Base-by-base conservation (phyloP, 2,888 invertebrate genomes). In the Nemurella pictetii region DNA sequence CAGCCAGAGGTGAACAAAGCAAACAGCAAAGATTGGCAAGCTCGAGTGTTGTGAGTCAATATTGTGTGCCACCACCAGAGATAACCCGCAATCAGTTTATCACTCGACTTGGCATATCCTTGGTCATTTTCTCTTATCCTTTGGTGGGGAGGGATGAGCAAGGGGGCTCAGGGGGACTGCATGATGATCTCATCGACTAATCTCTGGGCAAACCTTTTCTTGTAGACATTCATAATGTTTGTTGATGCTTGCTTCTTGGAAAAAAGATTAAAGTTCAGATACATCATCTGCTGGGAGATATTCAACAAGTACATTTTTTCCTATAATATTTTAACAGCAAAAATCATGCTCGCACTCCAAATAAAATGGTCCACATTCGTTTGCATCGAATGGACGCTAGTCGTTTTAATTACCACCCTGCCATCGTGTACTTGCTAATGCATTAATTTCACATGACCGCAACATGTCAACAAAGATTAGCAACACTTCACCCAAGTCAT, bases 81-180 rank as follows among this genome's bases (percentile, higher is more conserved):
- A 75, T 75, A 75, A 75, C 75, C 75, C n/a, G 75, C 28, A 75
- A 75, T 75, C 75, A 26, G 26, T 28, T 9, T 75, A 75, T 26
- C 75, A 27, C 28, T 25, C 26, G 75, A 9, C 28, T 26, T 75
- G 27, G 75, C n/a, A n/a, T n/a, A n/a, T 55, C 15, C 55, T 55
- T 26, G 75, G 75, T 75, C 75, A 75, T 75, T 75, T 25, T 75
- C 75, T 75, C 75, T 9, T 15, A 5, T 9, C 75, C 75, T 26
- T 27, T 26, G 12, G 55, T 20, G 55, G 55, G 3, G 75, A 75
- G 5, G 75, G 75, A 12, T 25, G 75, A 36, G 55, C 9, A 36
- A 15, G 55, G 55, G 55, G 15, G 55, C 9, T 7, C 9, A 15
- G 75, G 75, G 75, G 26, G 28, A 26, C 27, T 12, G 75, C 9